Evolutionary conservation across 2,797 vertebrate genomes (phyloP).

Genomic region (Botia kubotai): DNA sequence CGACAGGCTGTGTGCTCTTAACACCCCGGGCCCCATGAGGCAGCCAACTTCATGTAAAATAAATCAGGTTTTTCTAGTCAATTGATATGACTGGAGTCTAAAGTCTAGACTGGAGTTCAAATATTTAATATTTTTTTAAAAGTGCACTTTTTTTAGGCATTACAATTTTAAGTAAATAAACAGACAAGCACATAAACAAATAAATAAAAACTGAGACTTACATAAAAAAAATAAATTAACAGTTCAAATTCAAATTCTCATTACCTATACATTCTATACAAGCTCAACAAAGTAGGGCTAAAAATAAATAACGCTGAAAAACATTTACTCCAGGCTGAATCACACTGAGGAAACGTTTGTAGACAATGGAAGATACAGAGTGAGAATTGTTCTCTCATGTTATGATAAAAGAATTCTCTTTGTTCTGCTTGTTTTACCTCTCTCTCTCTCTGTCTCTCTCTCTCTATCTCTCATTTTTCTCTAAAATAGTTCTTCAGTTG

Average conservation of each 20-base stretch:
- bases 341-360: constrained; percentile 38
- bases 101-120: too few relatives aligned
- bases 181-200: not conserved
- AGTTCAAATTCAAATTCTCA: not conserved
- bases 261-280: not conserved
- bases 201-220: not conserved
- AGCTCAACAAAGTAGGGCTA: not conserved
- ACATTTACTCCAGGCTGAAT: constrained; percentile 15
- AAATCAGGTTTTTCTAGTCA: too few relatives aligned
- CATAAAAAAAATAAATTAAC: not conserved
- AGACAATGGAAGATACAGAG: constrained; percentile 31
- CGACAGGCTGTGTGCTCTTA: too few relatives aligned
- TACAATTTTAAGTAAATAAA: too few relatives aligned
- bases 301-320: constrained; percentile 17
- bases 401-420: constrained; percentile 48
- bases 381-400: constrained; percentile 39
- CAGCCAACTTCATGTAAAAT: too few relatives aligned
- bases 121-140: too few relatives aligned
- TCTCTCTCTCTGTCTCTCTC: not conserved
- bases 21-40: too few relatives aligned
- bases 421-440: constrained; percentile 8
- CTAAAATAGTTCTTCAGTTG: constrained; percentile 60
- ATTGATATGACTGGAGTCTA: too few relatives aligned
- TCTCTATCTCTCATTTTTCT: constrained; percentile 23
- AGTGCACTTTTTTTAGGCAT: too few relatives aligned